Percentiles rank a stretch among this genome's conserved stretches.
Conservation (phyloP, 2,888 invertebrate genomes). For the Anagyrus pseudococci region DNA sequence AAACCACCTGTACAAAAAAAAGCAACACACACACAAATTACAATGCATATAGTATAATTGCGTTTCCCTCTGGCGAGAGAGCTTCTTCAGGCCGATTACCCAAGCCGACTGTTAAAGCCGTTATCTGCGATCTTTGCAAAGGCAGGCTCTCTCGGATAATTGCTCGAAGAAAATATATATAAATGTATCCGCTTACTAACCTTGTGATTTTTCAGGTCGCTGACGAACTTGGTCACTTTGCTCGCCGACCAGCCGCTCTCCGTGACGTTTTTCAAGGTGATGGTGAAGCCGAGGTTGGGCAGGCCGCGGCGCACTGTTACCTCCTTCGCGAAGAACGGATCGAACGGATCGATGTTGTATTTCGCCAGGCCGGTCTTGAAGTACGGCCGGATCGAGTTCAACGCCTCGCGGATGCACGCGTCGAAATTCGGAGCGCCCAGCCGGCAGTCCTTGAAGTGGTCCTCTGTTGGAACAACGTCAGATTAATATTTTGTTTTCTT, state of each 20-base stretch:
- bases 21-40: too few relatives aligned
- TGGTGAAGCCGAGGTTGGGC: constrained; percentile 71
- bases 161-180: too few relatives aligned
- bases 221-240: constrained; percentile 77
- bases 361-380: constrained; percentile 78
- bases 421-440: constrained; percentile 72
- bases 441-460: constrained; percentile 68
- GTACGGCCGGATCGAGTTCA: constrained; percentile 75
- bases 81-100: too few relatives aligned
- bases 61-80: too few relatives aligned
- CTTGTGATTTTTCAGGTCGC: constrained; percentile 55
- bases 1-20: constrained; percentile 64
- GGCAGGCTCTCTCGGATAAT: too few relatives aligned
- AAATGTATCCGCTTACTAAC: too few relatives aligned
- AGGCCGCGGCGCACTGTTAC: constrained; percentile 71
- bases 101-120: too few relatives aligned
- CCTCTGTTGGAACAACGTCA: constrained; percentile 52
- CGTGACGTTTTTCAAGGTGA: constrained; percentile 75
- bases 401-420: constrained; percentile 73
- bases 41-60: too few relatives aligned
- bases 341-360: constrained; percentile 76
- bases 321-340: constrained; percentile 77
- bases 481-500: neutral
- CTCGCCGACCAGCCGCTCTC: constrained; percentile 81
- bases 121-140: too few relatives aligned